These are phyloP conservation scores for Metopolophium dirhodum DNA, from an alignment of 1,140 invertebrate genomes.

Conservation along the genomic window DNA sequence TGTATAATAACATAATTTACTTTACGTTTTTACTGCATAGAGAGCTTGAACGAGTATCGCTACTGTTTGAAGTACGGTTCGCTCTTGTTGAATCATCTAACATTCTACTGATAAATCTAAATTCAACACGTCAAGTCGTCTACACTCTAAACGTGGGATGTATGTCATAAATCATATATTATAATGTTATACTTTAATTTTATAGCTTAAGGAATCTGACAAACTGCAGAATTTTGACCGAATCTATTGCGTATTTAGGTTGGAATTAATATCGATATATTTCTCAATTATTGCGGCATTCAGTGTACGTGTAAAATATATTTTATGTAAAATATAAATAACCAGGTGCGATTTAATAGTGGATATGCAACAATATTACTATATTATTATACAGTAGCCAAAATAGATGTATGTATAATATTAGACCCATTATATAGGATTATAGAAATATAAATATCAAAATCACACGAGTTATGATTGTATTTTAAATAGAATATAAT, in stretches of 20 bases:
- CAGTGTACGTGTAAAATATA: neutral
- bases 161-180: neutral
- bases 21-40: neutral
- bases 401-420: neutral
- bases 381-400: neutral
- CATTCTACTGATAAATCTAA: neutral
- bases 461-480: neutral
- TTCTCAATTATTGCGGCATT: neutral
- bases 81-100: neutral
- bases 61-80: slow-evolving; percentile 27
- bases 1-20: neutral
- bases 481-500: neutral
- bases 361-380: neutral
- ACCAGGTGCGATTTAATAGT: neutral
- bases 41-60: neutral
- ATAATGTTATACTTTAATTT: neutral
- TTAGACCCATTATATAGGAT: too few species aligned
- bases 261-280: neutral
- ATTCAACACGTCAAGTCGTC: neutral
- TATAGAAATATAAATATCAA: neutral
- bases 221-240: neutral
- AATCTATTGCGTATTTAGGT: neutral
- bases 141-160: neutral
- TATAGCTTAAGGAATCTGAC: neutral
- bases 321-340: neutral